Evolutionary conservation across 92 coral and sea anemone species (phyloP).

Genomic region (Hydrozoanthus gracilis): DNA sequence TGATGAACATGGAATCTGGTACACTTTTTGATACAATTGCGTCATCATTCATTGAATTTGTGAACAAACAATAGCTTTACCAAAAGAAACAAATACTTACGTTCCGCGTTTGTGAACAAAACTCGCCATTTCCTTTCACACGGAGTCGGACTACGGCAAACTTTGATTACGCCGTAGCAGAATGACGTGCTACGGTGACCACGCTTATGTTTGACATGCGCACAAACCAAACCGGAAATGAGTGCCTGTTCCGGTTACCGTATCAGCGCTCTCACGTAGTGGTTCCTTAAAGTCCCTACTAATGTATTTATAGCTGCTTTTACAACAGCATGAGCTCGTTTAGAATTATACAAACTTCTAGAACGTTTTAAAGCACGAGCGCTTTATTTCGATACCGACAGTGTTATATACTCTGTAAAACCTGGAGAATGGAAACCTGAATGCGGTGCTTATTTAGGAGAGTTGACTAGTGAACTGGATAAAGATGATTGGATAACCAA

Average conservation of each 20-base stretch:
- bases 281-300: no score
- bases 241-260: conserved; percentile 36
- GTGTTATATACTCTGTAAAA: no score
- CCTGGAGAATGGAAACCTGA: no score
- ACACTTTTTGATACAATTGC: conserved; percentile 1
- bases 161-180: conserved; percentile 14
- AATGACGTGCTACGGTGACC: conserved; percentile 16
- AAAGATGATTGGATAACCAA: no score
- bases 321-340: no score
- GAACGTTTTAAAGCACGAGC: no score
- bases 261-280: conserved; percentile 9
- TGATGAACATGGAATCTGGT: not conserved
- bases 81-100: no score
- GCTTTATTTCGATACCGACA: no score
- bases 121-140: conserved; percentile 12
- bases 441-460: no score
- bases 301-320: no score
- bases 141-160: conserved; percentile 21
- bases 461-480: no score
- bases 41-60: conserved; percentile 8
- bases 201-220: conserved; percentile 21
- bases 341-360: no score
- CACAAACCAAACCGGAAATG: conserved; percentile 40
- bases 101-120: conserved; percentile 19
- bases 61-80: not conserved